Conservation (phyloP, 2,113 vertebrate genomes). For the Sterna hirundo region DNA sequence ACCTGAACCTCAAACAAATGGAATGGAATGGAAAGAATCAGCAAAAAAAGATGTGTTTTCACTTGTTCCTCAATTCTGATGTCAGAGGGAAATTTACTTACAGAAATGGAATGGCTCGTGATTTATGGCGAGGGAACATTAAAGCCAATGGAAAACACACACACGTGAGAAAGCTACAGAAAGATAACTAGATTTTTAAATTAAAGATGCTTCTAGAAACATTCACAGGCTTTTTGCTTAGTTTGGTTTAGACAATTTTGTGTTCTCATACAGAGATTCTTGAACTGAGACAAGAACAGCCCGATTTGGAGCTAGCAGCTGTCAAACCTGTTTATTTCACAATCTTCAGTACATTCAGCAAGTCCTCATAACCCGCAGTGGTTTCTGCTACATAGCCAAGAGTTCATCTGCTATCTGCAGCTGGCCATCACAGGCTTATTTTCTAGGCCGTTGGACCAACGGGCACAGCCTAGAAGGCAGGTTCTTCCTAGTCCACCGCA, state of each 20-base stretch:
- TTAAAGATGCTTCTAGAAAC: not conserved
- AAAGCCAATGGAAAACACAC: not conserved
- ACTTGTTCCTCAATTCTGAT: not conserved
- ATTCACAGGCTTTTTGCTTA: not conserved
- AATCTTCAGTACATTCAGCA: not conserved
- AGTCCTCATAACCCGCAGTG: not conserved
- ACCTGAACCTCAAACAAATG: not conserved
- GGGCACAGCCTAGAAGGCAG: not conserved
- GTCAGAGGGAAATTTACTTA: not conserved
- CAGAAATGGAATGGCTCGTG: not conserved
- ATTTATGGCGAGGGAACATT: not conserved
- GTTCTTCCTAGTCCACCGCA: not conserved
- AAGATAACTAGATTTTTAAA: not conserved
- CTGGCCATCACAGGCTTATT: not conserved
- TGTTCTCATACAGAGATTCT: not conserved
- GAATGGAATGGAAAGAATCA: not conserved
- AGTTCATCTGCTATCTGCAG: not conserved
- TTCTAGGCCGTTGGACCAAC: not conserved
- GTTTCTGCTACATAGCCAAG: not conserved
- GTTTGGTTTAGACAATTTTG: not conserved
- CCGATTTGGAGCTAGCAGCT: not conserved
- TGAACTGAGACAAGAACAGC: not conserved
- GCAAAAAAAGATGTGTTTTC: not conserved
- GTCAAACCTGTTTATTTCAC: constrained; percentile 21
- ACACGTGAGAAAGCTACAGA: not conserved